Conservation (phyloP, 2,797 vertebrate species). For the Huso huso region DNA sequence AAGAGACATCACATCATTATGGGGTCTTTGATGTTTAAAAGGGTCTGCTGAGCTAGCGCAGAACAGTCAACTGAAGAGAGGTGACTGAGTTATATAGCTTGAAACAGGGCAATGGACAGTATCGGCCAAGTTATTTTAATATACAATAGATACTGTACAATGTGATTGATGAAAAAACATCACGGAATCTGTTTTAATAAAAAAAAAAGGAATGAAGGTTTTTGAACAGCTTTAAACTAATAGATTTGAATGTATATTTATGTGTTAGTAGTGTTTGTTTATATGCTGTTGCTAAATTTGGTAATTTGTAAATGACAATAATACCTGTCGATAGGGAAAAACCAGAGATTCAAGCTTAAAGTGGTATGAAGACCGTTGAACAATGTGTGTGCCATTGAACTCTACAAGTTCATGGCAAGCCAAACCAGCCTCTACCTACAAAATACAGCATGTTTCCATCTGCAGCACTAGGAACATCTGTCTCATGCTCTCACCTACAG, state of each 20-base stretch:
- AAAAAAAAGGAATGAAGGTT: not conserved
- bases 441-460: no score
- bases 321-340: no score
- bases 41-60: constrained; percentile 26
- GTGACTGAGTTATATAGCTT: constrained; percentile 1
- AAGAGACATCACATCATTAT: constrained; percentile 35
- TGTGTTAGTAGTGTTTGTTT: not conserved
- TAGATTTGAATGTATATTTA: not conserved
- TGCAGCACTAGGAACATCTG: no score
- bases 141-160: not conserved
- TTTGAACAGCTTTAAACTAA: not conserved
- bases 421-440: no score
- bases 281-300: no score
- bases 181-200: not conserved
- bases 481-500: no score
- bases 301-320: no score
- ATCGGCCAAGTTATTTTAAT: not conserved
- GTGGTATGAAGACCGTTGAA: no score
- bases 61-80: constrained; percentile 28
- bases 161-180: not conserved
- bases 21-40: constrained; percentile 49
- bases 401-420: no score
- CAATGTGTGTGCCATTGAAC: no score
- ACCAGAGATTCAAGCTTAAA: no score
- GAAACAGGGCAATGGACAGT: not conserved